A percentile compares a stretch with the other conserved stretches of the same genome.
phyloP scores from a whole-genome alignment of 1,140 invertebrate genomes.

The Lordiphosa clarofinis region DNA sequence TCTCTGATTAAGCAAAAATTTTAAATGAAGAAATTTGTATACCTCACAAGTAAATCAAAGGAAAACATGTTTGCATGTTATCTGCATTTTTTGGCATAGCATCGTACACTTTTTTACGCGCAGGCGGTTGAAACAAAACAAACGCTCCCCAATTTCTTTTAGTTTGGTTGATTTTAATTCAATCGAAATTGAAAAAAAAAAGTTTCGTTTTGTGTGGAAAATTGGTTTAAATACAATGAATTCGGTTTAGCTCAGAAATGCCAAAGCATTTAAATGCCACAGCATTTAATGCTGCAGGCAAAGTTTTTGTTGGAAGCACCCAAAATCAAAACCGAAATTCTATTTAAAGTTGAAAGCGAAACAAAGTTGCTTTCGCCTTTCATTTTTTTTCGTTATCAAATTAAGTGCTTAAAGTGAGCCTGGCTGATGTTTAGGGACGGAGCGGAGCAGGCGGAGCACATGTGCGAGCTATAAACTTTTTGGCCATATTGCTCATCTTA shows the following conservation, averaged over 20 bases:
- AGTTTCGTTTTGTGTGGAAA: neutral
- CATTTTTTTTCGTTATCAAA: slow-evolving; percentile 30
- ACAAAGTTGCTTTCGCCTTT: slow-evolving; percentile 30
- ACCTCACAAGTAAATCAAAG: too few relatives aligned
- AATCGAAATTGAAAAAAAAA: neutral
- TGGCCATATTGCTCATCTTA: too few relatives aligned
- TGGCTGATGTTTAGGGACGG: neutral
- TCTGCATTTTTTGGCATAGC: too few relatives aligned
- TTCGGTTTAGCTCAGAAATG: slow-evolving; percentile 13
- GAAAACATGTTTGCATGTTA: too few relatives aligned
- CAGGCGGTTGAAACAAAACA: too few relatives aligned
- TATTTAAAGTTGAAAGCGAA: slow-evolving; percentile 45
- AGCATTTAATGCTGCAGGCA: slow-evolving; percentile 10
- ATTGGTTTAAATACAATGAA: slow-evolving; percentile 38
- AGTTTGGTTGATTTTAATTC: too few relatives aligned
- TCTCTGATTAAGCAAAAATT: too few relatives aligned
- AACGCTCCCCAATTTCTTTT: too few relatives aligned
- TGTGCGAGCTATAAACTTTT: too few relatives aligned
- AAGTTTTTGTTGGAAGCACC: slow-evolving; percentile 14
- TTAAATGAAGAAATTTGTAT: too few relatives aligned
- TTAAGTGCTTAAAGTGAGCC: slow-evolving; percentile 29
- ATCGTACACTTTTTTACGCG: too few relatives aligned
- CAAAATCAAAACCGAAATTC: slow-evolving; percentile 31
- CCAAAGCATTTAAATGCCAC: slow-evolving; percentile 18
- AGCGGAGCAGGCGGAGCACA: too few relatives aligned